Base-by-base conservation (phyloP, 2,797 vertebrate species). In the Gila robusta region DNA sequence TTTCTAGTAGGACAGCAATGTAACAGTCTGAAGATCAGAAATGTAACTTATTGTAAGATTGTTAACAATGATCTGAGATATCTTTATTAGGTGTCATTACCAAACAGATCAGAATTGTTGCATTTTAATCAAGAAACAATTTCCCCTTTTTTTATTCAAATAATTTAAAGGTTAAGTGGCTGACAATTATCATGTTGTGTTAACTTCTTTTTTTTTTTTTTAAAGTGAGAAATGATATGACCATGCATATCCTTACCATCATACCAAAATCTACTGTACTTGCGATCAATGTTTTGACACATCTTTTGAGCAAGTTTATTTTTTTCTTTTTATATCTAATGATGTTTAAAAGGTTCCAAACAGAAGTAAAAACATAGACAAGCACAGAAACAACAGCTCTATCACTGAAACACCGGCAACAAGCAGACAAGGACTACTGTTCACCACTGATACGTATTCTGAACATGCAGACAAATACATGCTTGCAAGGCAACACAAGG, bases 401-500 rank as follows among this genome's bases (percentile, higher is more conserved):
- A n/a, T 81, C 26, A 84, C 39, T 64, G 64, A 23, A 77, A 37
- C 59, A 78, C n/a, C 23, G n/a, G n/a, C 82, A 79, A 56, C 49
- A 78, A 44, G 37, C 47, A 41, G 52, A 64, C 44, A 12, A 66
- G 52, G 39, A 77, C 35, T 26, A 47, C 52, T 71, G 49, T 79
- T 82, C 64, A 73, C 11, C 23, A 39, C 72, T 41, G 41, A 86
- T 23, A 49, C 2, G 1, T n/a, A 62, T 79, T 56, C 81, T 79
- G 62, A 44, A 28, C 84, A 80, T 83, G 76, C 76, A 83, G 82
- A 83, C 81, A 80, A 49, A 39, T 66, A 76, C 87, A 88, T 88
- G 81, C 83, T 85, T 88, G 41, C 66, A 66, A 72, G 47, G 81
- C 80, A 80, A 80, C 70, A 88, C 80, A 64, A 81, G 23, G 69